Evolutionary conservation across 2,888 invertebrate species (phyloP).

Genomic region (Saturnia japonica): DNA sequence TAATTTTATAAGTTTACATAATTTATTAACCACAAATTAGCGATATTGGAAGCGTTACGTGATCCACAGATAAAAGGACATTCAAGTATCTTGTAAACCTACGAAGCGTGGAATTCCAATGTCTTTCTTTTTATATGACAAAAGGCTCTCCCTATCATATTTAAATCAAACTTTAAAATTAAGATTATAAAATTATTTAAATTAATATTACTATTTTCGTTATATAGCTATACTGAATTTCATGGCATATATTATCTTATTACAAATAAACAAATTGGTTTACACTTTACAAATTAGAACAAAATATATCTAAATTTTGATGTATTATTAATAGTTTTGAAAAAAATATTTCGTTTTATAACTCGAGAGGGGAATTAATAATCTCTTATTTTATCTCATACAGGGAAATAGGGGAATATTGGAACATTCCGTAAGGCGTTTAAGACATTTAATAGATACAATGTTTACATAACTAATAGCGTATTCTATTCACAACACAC

Average conservation of each 20-base stretch:
- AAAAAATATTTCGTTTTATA: background rate
- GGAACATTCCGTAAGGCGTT: background rate
- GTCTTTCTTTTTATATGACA: background rate
- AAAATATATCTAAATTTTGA: too few relatives aligned
- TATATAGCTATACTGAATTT: background rate
- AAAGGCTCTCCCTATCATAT: too few relatives aligned
- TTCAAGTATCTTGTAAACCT: background rate
- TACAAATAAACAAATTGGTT: background rate
- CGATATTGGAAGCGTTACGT: background rate
- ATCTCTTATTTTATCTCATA: background rate
- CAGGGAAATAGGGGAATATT: too few relatives aligned
- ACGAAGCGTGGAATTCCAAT: background rate
- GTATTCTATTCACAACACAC: too few relatives aligned
- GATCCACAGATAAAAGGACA: background rate
- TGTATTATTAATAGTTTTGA: background rate
- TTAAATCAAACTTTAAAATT: too few relatives aligned
- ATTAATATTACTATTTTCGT: background rate
- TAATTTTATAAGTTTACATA: background rate
- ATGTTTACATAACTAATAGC: too few relatives aligned
- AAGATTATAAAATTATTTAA: background rate
- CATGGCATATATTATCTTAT: background rate
- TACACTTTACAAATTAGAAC: too few relatives aligned
- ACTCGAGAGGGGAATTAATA: background rate
- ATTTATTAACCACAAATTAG: background rate
- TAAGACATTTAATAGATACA: background rate